Evolutionary conservation across 2,797 vertebrate genomes (phyloP).

Genomic region (Scarus forsteni): DNA sequence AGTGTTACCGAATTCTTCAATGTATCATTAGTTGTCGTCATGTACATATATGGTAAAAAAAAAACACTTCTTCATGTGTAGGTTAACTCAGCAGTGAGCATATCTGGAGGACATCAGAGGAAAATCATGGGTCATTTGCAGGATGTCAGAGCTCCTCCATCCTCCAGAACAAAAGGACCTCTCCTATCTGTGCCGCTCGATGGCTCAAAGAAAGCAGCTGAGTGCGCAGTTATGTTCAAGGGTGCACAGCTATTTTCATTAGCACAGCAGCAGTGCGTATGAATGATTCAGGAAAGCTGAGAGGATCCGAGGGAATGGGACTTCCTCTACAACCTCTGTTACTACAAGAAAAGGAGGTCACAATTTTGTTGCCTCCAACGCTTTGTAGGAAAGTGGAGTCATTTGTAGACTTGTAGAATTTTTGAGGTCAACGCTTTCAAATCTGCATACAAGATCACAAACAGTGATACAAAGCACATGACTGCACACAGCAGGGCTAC

Average conservation of each 20-base stretch:
- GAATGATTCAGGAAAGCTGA: slow-evolving; percentile 70
- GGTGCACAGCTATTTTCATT: slow-evolving; percentile 59
- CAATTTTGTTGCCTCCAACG: slow-evolving; percentile 39
- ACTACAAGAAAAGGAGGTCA: slow-evolving; percentile 70
- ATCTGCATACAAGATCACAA: slow-evolving; percentile 8
- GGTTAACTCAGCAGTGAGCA: slow-evolving; percentile 24
- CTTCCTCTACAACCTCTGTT: slow-evolving; percentile 42
- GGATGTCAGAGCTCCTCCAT: slow-evolving; percentile 46
- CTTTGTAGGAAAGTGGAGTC: slow-evolving; percentile 26
- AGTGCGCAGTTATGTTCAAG: slow-evolving; percentile 35
- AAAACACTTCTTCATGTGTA: slow-evolving; percentile 14
- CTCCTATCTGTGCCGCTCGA: slow-evolving; percentile 30
- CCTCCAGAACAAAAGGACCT: slow-evolving; percentile 45
- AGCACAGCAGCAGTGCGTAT: slow-evolving; percentile 46
- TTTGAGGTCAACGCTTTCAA: slow-evolving; percentile 45
- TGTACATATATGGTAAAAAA: neutral
- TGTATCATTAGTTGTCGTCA: no score
- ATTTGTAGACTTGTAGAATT: slow-evolving; percentile 19
- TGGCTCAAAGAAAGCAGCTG: slow-evolving; percentile 38
- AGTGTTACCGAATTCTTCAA: no score
- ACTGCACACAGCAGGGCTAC: neutral
- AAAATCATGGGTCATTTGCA: slow-evolving; percentile 59
- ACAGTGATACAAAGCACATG: slow-evolving; percentile 18
- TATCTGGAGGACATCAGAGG: slow-evolving; percentile 21
- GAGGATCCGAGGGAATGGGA: slow-evolving; percentile 35